Evolutionary conservation across 2,888 invertebrate species (phyloP), one percentile per base, ranked within the genome.

Genomic region (Latrodectus elegans): DNA sequence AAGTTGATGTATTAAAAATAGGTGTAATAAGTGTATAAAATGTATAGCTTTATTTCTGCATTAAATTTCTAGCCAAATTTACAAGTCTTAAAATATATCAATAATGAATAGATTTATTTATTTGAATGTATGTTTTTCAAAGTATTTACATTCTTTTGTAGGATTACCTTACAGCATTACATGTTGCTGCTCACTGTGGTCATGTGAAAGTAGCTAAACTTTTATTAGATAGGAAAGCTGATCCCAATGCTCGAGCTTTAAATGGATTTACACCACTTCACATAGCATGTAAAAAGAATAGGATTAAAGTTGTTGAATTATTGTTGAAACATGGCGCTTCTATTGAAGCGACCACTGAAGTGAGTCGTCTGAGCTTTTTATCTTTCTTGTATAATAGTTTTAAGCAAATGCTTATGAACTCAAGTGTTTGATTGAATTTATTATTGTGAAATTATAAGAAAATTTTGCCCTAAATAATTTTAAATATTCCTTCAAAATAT

Each of bases 281-380:
- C 92, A 99, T 99, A 92, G 99, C 99, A 67, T 99, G 99, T 93
- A 99, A 99, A 94, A 99, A 99, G 94, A 99, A 99, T 93, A 94
- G 99, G 90, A 97, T 99, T 92, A 99, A 99, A 93, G 94, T 99
- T 64, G 99, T 99, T 65, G 99, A 99, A 93, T 93, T 99, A 90
- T 94, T 99, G 75, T 94, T 99, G 88, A 98, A 99, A 92, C 97
- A 99, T 93, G 98, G 98, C 89, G 99, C 99, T 89, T 97, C 97
- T 93, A 95, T 95, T 91, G 95, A 95, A 92, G 95, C 95, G 68
- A 95, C 95, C 15, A 95, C 95, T 55, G 95, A 95, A 93, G 94
- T 94, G 91, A 91, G 91, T 51, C 22, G 8, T 51, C 15, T 10
- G 4, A 11, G n/a, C 8, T 70, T 70, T 26, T 12, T 14, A 11